These are phyloP conservation scores for Nyctereutes procyonoides DNA, from an alignment of 2,113 vertebrate genomes.

Conservation along the genomic window DNA sequence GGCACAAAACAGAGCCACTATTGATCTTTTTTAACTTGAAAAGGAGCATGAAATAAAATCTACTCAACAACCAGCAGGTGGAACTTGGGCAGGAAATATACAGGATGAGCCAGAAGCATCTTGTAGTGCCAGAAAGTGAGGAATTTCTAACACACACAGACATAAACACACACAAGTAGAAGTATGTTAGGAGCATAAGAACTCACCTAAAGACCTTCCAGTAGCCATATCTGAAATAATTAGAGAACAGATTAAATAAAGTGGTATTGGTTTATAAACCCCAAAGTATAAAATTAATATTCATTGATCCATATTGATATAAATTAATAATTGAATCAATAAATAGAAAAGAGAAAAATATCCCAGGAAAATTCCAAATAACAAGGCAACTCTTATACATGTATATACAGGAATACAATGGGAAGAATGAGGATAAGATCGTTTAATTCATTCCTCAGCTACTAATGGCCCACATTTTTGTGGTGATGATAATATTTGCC, in stretches of 20 bases:
- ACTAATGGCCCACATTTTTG: not conserved
- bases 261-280: not conserved
- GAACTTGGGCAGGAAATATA: not conserved
- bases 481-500: not conserved
- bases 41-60: not conserved
- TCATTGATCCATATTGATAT: not conserved
- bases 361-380: not conserved
- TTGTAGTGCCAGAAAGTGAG: not conserved
- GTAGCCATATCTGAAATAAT: too few relatives aligned
- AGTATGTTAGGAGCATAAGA: not conserved
- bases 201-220: not conserved
- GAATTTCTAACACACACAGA: not conserved
- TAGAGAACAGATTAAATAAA: not conserved
- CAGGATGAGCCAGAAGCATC: not conserved
- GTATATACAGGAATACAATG: not conserved
- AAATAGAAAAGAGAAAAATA: not conserved
- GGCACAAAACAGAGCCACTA: not conserved
- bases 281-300: not conserved
- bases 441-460: not conserved
- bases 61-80: not conserved
- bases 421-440: not conserved
- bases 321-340: not conserved
- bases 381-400: not conserved
- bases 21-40: not conserved
- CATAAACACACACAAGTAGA: rapidly evolving